A percentile compares a stretch with the other conserved stretches of the same genome.
These are phyloP conservation scores for Scaeva pyrastri DNA, from an alignment of 2,888 invertebrate species.

Conservation along the genomic window DNA sequence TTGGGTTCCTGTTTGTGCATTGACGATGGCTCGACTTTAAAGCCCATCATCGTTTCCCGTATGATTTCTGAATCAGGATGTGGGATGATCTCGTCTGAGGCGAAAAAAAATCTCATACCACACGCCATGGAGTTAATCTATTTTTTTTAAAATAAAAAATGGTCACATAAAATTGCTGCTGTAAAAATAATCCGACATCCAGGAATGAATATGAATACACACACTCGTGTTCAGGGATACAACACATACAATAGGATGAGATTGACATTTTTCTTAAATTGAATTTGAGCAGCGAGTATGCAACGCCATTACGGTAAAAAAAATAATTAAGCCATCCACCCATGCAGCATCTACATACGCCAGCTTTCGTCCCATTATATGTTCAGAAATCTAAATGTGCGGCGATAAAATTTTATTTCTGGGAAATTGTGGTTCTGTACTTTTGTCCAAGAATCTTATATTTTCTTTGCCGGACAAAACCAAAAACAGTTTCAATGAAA, in stretches of 20 bases:
- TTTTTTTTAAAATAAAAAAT: constrained; percentile 51
- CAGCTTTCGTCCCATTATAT: neutral
- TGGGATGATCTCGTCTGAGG: constrained; percentile 34
- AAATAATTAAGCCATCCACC: constrained; percentile 14
- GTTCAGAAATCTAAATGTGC: constrained; percentile 69
- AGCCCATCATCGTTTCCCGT: constrained; percentile 35
- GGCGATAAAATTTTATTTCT: constrained; percentile 72
- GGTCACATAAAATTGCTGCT: constrained; percentile 45
- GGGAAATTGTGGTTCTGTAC: constrained; percentile 54
- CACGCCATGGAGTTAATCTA: constrained; percentile 43
- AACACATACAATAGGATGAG: neutral
- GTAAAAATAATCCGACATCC: constrained; percentile 64
- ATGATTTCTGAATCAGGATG: constrained; percentile 12
- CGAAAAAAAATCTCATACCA: constrained; percentile 41
- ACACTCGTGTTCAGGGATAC: too few relatives aligned
- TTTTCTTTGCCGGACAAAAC: too few relatives aligned
- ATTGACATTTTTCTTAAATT: constrained; percentile 21
- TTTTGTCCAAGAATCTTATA: neutral
- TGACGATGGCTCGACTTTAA: constrained; percentile 17
- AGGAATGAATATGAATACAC: constrained; percentile 7
- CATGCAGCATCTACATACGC: constrained; percentile 6
- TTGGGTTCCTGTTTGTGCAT: too few relatives aligned
- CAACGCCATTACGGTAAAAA: constrained; percentile 54
- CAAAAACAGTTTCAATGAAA: too few relatives aligned
- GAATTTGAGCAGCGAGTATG: constrained; percentile 32